Percentiles rank a stretch among this genome's conserved stretches.
Conservation (phyloP, 2,113 vertebrate genomes). For the Urocynchramus pylzowi region DNA sequence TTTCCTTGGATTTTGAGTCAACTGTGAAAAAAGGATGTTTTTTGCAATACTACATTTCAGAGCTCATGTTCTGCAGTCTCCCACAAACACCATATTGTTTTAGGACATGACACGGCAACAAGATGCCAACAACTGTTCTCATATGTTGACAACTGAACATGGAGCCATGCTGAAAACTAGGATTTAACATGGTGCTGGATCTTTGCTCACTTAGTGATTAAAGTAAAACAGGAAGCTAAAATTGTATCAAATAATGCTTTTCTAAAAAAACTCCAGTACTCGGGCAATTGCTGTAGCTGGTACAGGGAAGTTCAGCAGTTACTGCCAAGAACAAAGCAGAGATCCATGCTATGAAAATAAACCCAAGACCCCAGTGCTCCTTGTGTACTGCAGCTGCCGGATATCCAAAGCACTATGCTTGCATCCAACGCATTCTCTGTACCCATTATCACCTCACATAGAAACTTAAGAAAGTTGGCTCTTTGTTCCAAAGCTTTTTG, state of each 20-base stretch:
- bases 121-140: not conserved
- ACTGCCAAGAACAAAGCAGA: not conserved
- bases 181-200: not conserved
- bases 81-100: not conserved
- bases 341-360: not conserved
- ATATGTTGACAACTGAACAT: not conserved
- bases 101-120: fast-evolving
- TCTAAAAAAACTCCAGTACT: not conserved
- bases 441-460: not conserved
- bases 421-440: not conserved
- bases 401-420: not conserved
- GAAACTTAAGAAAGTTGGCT: not conserved
- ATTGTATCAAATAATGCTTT: not conserved
- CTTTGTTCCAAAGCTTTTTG: not conserved
- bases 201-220: not conserved
- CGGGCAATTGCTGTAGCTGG: not conserved
- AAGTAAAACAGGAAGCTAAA: not conserved
- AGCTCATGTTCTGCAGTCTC: not conserved
- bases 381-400: fast-evolving
- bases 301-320: not conserved
- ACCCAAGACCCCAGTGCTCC: not conserved
- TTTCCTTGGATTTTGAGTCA: not conserved
- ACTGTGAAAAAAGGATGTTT: not conserved
- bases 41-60: not conserved
- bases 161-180: not conserved